A percentile compares a stretch with the other conserved stretches of the same genome.
phyloP scores from a whole-genome alignment of 2,888 invertebrate species.

The Ellobium chinense region DNA sequence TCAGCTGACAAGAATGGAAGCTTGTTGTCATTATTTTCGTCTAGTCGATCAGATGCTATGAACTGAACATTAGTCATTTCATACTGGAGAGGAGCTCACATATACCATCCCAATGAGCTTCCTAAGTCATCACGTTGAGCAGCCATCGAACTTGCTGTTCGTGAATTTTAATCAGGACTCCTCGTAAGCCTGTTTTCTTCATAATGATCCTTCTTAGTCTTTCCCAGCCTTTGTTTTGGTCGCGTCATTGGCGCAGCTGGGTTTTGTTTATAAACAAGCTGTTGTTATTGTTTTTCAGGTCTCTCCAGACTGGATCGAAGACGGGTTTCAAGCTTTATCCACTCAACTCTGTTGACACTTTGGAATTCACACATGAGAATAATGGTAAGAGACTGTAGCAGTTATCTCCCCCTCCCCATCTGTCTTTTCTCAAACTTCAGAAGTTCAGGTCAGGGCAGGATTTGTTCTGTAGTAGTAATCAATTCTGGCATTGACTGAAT shows the following conservation, averaged over 20 bases:
- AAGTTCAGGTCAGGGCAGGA: too few relatives aligned
- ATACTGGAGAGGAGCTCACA: constrained; percentile 72
- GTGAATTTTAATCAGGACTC: constrained; percentile 98
- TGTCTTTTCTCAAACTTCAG: too few relatives aligned
- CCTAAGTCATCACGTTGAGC: constrained; percentile 87
- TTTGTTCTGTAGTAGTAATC: too few relatives aligned
- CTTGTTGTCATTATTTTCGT: constrained; percentile 26
- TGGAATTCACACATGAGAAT: constrained; percentile 94
- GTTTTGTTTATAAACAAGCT: constrained; percentile 9
- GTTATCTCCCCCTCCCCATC: too few relatives aligned
- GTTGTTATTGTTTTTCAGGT: too few relatives aligned
- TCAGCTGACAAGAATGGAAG: constrained; percentile 32
- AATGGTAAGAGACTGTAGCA: too few relatives aligned
- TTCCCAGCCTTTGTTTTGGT: constrained; percentile 7
- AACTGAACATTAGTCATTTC: not conserved
- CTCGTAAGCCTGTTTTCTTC: constrained; percentile 87
- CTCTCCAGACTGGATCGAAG: constrained; percentile 94
- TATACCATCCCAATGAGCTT: constrained; percentile 90
- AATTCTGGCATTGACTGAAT: too few relatives aligned
- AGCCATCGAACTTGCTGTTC: constrained; percentile 88
- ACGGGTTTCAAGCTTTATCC: constrained; percentile 94
- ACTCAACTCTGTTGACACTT: constrained; percentile 86
- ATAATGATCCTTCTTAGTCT: not conserved
- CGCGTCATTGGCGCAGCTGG: not conserved
- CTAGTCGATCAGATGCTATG: not conserved